These are phyloP conservation scores for Ceratoteleas bidentatus DNA, from an alignment of 1,140 invertebrate species.

Conservation along the genomic window DNA sequence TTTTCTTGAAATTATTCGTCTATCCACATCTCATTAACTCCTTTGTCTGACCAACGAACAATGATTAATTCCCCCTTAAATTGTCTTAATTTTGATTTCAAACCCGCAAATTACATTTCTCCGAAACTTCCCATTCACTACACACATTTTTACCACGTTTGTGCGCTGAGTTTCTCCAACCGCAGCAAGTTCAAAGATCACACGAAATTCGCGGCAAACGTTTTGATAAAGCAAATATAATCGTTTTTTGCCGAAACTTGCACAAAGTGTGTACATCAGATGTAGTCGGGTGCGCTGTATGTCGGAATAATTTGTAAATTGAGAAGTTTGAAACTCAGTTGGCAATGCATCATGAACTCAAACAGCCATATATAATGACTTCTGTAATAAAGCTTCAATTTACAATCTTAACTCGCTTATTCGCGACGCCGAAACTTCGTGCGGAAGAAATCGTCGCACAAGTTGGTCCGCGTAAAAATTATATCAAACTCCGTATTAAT, in stretches of 20 bases:
- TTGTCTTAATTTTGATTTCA: too few relatives aligned
- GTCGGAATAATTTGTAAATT: constrained; percentile 11
- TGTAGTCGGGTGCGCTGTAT: not conserved
- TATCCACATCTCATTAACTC: too few relatives aligned
- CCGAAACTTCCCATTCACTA: too few relatives aligned
- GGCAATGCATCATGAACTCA: constrained; percentile 1
- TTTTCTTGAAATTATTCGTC: too few relatives aligned
- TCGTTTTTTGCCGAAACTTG: not conserved
- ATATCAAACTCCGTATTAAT: not conserved
- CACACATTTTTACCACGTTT: too few relatives aligned
- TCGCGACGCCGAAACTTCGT: not conserved
- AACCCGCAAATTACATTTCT: too few relatives aligned
- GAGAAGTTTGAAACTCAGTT: constrained; percentile 7
- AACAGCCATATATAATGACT: constrained; percentile 4
- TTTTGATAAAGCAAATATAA: not conserved
- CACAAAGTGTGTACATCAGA: not conserved
- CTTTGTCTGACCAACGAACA: too few relatives aligned
- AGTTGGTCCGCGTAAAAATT: not conserved
- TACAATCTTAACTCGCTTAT: constrained; percentile 1
- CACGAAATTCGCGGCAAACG: too few relatives aligned
- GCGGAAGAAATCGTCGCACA: not conserved
- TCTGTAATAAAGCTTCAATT: constrained; percentile 4
- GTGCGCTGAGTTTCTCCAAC: too few relatives aligned
- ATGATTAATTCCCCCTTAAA: too few relatives aligned
- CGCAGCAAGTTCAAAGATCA: too few relatives aligned